Percentiles rank a stretch among this genome's conserved stretches.
These are phyloP conservation scores for Pseudomugil gertrudae DNA, from an alignment of 2,797 vertebrate genomes.

Conservation along the genomic window DNA sequence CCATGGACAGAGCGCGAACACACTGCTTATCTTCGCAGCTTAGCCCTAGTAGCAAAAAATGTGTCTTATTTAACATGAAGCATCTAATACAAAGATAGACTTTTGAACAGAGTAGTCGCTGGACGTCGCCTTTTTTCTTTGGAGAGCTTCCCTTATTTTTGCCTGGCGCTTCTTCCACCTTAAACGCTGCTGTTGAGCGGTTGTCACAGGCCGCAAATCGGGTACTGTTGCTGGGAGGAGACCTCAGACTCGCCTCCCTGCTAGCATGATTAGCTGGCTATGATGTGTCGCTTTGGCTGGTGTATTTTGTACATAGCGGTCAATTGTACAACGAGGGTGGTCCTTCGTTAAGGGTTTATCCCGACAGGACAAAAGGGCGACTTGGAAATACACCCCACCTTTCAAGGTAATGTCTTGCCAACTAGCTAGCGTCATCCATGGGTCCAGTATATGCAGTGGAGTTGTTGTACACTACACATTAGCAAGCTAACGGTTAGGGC, in stretches of 20 bases:
- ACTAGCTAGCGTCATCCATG: slow-evolving; percentile 60
- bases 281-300: slow-evolving; percentile 67
- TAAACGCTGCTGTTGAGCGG: slow-evolving; percentile 53
- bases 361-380: slow-evolving; percentile 41
- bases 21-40: slow-evolving; percentile 23
- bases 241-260: slow-evolving; percentile 62
- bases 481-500: slow-evolving; percentile 63
- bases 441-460: slow-evolving; percentile 43
- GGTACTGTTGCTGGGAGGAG: slow-evolving; percentile 79
- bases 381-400: slow-evolving; percentile 57
- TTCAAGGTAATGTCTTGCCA: slow-evolving; percentile 73
- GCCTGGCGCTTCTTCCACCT: slow-evolving; percentile 9
- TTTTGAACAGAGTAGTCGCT: not conserved
- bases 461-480: slow-evolving; percentile 10
- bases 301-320: slow-evolving; percentile 53
- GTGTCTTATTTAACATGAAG: slow-evolving; percentile 32
- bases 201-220: slow-evolving; percentile 71
- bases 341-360: slow-evolving; percentile 52
- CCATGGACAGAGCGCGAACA: slow-evolving; percentile 65
- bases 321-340: slow-evolving; percentile 42
- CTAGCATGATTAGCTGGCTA: slow-evolving; percentile 72
- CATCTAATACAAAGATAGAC: slow-evolving; percentile 25
- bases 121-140: slow-evolving; percentile 9
- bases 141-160: not conserved
- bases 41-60: not conserved